Percentiles rank a stretch among this genome's conserved stretches.
Evolutionary conservation across 2,888 invertebrate genomes (phyloP).

Genomic region (Caenorhabditis sp.): DNA sequence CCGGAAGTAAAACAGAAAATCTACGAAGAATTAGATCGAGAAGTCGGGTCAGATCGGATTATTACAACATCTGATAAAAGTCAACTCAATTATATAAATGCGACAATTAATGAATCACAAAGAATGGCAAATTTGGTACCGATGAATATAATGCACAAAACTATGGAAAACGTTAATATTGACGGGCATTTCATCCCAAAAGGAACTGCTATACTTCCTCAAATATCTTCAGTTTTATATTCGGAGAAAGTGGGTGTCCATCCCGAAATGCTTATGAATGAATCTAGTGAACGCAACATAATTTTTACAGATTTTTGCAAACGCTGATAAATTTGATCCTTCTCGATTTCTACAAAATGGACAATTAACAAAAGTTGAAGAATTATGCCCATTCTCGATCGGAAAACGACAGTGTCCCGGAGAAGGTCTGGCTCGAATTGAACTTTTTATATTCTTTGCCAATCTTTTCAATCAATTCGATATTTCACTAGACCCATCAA

Average conservation of each 20-base stretch:
- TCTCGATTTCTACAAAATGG: conserved; percentile 28
- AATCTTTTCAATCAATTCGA: conserved; percentile 47
- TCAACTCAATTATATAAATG: conserved; percentile 35
- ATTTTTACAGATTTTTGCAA: conserved; percentile 38
- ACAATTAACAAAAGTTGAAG: conserved; percentile 31
- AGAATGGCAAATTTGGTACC: conserved; percentile 44
- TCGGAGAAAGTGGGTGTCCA: conserved; percentile 19
- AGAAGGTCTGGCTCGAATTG: conserved; percentile 46
- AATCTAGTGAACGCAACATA: too few relatives aligned
- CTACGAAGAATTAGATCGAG: conserved; percentile 39
- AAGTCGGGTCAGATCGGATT: conserved; percentile 34
- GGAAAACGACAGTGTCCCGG: conserved; percentile 51
- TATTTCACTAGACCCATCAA: conserved; percentile 15
- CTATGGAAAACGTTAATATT: conserved; percentile 23
- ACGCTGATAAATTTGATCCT: conserved; percentile 36
- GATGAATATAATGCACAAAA: conserved; percentile 34
- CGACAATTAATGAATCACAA: conserved; percentile 46
- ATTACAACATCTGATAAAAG: conserved; percentile 32
- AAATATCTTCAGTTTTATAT: conserved; percentile 42
- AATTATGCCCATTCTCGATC: conserved; percentile 47
- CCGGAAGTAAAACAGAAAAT: conserved; percentile 35
- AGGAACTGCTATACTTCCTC: conserved; percentile 39
- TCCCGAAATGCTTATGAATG: too few relatives aligned
- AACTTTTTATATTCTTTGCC: conserved; percentile 46
- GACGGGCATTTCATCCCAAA: conserved; percentile 27